These are phyloP conservation scores for Geopemphigus sp. DNA, from an alignment of 1,140 invertebrate genomes.

Conservation along the genomic window DNA sequence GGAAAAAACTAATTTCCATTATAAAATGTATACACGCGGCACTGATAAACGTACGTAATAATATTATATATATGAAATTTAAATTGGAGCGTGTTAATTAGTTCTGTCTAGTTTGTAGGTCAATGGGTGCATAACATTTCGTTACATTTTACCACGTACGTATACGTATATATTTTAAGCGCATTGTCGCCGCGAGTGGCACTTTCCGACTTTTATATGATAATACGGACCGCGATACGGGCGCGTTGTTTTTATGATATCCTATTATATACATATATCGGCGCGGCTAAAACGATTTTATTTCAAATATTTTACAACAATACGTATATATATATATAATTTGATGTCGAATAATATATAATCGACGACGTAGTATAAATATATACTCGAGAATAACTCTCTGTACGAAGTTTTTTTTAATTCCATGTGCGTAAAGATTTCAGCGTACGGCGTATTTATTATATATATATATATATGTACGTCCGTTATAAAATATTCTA, in stretches of 20 bases:
- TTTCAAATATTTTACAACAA: too few relatives aligned
- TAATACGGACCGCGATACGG: too few relatives aligned
- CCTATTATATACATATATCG: not conserved
- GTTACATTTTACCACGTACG: not conserved
- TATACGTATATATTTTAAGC: not conserved
- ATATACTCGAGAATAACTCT: too few relatives aligned
- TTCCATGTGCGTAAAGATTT: too few relatives aligned
- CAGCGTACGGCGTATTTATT: too few relatives aligned
- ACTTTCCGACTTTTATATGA: not conserved
- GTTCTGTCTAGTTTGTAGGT: conserved; percentile 28
- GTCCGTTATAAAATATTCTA: too few relatives aligned
- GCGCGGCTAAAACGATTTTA: too few relatives aligned
- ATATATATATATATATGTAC: too few relatives aligned
- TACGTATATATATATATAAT: too few relatives aligned
- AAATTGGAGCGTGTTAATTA: conserved; percentile 31
- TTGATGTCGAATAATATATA: too few relatives aligned
- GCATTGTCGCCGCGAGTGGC: not conserved
- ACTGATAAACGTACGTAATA: not conserved
- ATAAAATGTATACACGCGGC: not conserved
- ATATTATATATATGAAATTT: not conserved
- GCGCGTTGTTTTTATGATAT: not conserved
- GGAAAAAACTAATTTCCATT: conserved; percentile 13
- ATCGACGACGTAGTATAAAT: too few relatives aligned
- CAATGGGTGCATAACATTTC: conserved; percentile 27
- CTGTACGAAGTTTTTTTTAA: too few relatives aligned